These are phyloP conservation scores for Neuroterus valhalla DNA, from an alignment of 1,140 invertebrate species.

Conservation along the genomic window DNA sequence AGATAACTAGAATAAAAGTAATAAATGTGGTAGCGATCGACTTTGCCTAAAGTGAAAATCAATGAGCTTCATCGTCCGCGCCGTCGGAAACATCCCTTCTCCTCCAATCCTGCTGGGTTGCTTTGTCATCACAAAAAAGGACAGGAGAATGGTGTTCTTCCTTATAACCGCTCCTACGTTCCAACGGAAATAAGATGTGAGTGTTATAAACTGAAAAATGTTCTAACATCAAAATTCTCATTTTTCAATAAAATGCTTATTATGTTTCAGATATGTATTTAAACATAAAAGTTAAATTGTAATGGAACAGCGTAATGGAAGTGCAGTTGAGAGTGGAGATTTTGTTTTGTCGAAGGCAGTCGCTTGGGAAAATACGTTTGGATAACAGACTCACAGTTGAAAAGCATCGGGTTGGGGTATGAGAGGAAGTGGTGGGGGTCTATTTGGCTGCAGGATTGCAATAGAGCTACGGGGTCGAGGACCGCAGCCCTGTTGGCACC, in stretches of 20 bases:
- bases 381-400: conserved; percentile 1
- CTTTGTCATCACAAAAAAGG: conserved; percentile 11
- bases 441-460: background rate
- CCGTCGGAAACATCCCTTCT: background rate
- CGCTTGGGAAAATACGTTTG: background rate
- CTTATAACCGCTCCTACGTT: background rate
- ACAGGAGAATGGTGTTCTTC: background rate
- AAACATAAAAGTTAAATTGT: no score
- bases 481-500: conserved; percentile 32
- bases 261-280: no score
- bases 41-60: conserved; percentile 27
- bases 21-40: conserved; percentile 29
- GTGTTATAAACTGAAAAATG: no score
- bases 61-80: conserved; percentile 24
- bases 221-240: no score
- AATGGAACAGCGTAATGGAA: no score
- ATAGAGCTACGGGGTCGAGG: conserved; percentile 1
- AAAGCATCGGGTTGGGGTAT: background rate
- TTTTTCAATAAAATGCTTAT: no score
- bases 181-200: background rate
- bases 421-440: no score
- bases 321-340: background rate
- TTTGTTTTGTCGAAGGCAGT: background rate
- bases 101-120: background rate
- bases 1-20: conserved; percentile 25